Evolutionary conservation across 2,888 invertebrate species (phyloP).

Genomic region (Mactromeris polynyma): DNA sequence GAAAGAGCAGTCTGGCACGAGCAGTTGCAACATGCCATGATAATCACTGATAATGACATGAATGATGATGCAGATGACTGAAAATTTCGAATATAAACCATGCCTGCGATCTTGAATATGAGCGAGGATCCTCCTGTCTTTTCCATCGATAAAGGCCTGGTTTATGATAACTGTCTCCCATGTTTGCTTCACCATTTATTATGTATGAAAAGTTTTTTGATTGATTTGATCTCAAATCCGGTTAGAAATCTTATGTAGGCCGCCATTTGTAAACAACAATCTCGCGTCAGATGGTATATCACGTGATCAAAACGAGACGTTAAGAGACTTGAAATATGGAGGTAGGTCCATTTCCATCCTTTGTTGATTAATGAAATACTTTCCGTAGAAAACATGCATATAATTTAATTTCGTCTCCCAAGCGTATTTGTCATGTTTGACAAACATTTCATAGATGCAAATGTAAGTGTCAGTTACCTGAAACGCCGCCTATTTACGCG

Average conservation of each 20-base stretch:
- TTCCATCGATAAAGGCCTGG: constrained; percentile 79
- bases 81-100: background rate
- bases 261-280: constrained; percentile 73
- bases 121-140: constrained; percentile 75
- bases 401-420: background rate
- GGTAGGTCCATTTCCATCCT: constrained; percentile 32
- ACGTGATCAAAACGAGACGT: constrained; percentile 60
- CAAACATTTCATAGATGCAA: background rate
- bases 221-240: background rate
- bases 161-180: constrained; percentile 74
- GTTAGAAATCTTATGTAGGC: constrained; percentile 12
- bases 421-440: background rate
- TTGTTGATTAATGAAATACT: background rate
- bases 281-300: constrained; percentile 39
- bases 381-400: background rate
- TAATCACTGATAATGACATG: no score
- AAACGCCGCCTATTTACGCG: no score
- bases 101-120: constrained; percentile 80
- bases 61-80: no score
- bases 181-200: constrained; percentile 42
- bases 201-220: background rate
- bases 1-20: no score
- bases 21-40: no score
- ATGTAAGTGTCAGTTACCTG: background rate
- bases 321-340: constrained; percentile 64